phyloP scores from a whole-genome alignment of 2,113 vertebrate species.

The Hipposideros armiger region DNA sequence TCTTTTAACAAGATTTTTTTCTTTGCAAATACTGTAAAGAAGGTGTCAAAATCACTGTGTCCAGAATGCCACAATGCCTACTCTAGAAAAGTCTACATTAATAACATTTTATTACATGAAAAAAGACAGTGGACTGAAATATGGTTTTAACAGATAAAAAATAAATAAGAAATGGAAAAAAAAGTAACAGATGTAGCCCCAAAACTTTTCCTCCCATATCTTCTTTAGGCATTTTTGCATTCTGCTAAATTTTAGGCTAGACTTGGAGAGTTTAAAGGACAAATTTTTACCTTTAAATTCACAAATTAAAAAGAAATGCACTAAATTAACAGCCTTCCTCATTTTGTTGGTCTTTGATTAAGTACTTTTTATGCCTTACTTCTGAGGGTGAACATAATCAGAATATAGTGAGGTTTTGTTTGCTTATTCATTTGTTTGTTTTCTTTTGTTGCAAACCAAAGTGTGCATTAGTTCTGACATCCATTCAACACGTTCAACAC shows the following conservation, averaged over 20 bases:
- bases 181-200: background rate
- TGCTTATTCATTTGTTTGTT: background rate
- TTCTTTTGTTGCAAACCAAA: background rate
- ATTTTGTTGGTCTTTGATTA: background rate
- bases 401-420: background rate
- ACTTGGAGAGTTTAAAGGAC: background rate
- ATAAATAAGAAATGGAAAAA: background rate
- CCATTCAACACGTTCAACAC: constrained; percentile 28
- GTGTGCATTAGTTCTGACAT: constrained; percentile 18
- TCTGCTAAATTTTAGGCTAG: background rate
- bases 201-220: constrained; percentile 3
- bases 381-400: background rate
- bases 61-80: background rate
- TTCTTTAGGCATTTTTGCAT: background rate
- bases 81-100: constrained; percentile 24
- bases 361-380: background rate
- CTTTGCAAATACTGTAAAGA: constrained; percentile 21
- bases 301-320: background rate
- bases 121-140: constrained; percentile 8
- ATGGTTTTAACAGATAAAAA: background rate
- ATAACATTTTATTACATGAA: constrained; percentile 30
- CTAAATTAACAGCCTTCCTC: background rate
- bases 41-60: background rate
- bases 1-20: background rate
- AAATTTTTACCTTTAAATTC: constrained; percentile 5